Evolutionary conservation across 53 echinoderm and acorn worm genomes (phyloP), one percentile per base, ranked within the genome.

Genomic region (Patiria pectinifera): DNA sequence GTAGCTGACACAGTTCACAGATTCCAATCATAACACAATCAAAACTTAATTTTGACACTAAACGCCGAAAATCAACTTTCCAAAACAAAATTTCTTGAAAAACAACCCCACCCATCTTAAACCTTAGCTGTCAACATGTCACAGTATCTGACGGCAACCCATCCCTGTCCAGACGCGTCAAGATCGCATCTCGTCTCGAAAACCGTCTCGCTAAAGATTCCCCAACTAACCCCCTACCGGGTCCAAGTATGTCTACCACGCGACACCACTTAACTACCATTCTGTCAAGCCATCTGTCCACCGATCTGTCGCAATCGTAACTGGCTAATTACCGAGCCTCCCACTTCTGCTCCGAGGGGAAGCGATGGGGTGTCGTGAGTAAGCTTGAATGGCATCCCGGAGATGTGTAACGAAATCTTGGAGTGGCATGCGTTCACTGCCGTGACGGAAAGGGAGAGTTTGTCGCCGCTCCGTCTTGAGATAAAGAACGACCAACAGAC

Each of bases 221-320:
- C 66, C 66, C 53, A 66, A 66, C 66, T 66, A 24, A 47, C 80
- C 80, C 46, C 80, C 80, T 45, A 22, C 45, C 19, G 11, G 45
- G 22, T 4, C 80, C 5, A 18, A 79, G 24, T 2, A 46, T 79
- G 60, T 43, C 43, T 53, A 10, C 88, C 88, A 88, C 88, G 88
- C 88, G 88, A 88, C 88, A 76, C 88, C 88, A 78, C 76, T 88
- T 88, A 66, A 78, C 47, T 15, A 60, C n/a, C 71, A 53, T 77
- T 53, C 88, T 88, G 19, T 86, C 53, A 53, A 25, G 48, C 59
- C 59, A 6, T 23, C 60, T 15, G 53, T 53, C 2, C 53, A 53
- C 53, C 53, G 8, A 8, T 53, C 53, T 53, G 53, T 53, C 53
- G 53, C 8, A 53, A 53, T 53, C 53, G 43, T 69, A 76, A 88